Percentiles rank a stretch among this genome's conserved stretches.
Conservation (phyloP, 2,888 invertebrate genomes). For the Rotaria magnacalcarata region DNA sequence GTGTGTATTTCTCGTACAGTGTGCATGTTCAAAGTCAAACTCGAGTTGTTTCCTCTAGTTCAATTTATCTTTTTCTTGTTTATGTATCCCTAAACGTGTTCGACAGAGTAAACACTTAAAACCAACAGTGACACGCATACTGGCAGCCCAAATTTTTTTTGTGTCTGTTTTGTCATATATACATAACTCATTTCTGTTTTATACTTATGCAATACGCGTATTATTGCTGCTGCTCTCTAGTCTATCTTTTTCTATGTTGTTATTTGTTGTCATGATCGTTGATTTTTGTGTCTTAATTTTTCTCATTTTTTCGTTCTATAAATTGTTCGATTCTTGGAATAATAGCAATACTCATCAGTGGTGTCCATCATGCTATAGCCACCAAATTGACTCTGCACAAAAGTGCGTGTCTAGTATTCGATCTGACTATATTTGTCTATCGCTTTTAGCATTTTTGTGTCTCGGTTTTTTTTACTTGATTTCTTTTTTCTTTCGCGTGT, state of each 20-base stretch:
- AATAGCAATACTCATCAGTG: not conserved
- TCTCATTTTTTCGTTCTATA: not conserved
- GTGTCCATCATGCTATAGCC: slow-evolving; percentile 16
- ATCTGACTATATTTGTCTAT: not conserved
- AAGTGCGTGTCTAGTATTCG: not conserved
- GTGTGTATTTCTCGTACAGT: slow-evolving; percentile 12
- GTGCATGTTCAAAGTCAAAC: slow-evolving; percentile 32
- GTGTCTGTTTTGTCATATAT: slow-evolving; percentile 12
- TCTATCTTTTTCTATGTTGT: not conserved
- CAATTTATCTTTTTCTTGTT: not conserved
- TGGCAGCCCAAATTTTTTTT: not conserved
- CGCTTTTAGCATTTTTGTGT: not conserved
- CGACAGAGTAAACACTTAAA: not conserved
- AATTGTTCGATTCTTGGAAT: slow-evolving; percentile 15
- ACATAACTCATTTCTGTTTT: slow-evolving; percentile 28
- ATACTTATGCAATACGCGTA: slow-evolving; percentile 10
- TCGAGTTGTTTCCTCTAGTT: slow-evolving; percentile 30
- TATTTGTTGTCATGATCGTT: not conserved
- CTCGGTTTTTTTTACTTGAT: not conserved
- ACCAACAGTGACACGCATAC: slow-evolving; percentile 3
- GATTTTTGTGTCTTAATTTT: not conserved
- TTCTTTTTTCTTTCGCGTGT: not conserved
- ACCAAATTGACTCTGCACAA: not conserved
- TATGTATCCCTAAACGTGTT: not conserved
- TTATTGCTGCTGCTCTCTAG: slow-evolving; percentile 19